Evolutionary conservation across 1,140 invertebrate species (phyloP).

Genomic region (Belonocnema kinseyi): DNA sequence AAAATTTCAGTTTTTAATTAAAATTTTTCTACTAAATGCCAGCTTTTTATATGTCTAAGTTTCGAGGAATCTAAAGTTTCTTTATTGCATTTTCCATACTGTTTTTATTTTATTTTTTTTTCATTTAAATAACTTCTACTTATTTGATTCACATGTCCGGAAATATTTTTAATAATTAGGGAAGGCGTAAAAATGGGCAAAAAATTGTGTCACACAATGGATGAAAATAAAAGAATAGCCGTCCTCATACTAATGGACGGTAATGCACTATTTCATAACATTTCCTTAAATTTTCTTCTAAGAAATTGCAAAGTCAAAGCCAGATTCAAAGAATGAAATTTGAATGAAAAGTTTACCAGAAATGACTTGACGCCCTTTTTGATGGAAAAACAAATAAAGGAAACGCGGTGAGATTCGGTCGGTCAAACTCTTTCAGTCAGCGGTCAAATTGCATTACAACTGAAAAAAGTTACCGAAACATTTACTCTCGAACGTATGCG

Average conservation of each 20-base stretch:
- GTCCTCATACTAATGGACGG: neutral
- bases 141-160: neutral
- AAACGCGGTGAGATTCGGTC: conserved; percentile 39
- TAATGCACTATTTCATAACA: neutral
- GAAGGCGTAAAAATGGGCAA: no score
- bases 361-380: conserved; percentile 15
- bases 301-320: neutral
- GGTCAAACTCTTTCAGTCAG: conserved; percentile 48
- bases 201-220: neutral
- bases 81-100: no score
- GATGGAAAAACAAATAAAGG: conserved; percentile 23
- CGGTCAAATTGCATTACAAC: conserved; percentile 64
- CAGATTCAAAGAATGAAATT: neutral
- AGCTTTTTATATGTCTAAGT: no score
- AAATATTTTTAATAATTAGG: neutral
- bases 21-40: no score
- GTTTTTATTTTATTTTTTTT: no score
- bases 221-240: neutral
- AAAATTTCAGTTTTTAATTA: no score
- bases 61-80: no score
- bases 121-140: no score
- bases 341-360: conserved; percentile 3
- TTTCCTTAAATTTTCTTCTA: neutral
- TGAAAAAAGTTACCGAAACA: conserved; percentile 54
- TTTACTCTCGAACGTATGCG: conserved; percentile 64